These are phyloP conservation scores for Euleptes europaea DNA, from an alignment of 2,113 vertebrate species.

Conservation along the genomic window DNA sequence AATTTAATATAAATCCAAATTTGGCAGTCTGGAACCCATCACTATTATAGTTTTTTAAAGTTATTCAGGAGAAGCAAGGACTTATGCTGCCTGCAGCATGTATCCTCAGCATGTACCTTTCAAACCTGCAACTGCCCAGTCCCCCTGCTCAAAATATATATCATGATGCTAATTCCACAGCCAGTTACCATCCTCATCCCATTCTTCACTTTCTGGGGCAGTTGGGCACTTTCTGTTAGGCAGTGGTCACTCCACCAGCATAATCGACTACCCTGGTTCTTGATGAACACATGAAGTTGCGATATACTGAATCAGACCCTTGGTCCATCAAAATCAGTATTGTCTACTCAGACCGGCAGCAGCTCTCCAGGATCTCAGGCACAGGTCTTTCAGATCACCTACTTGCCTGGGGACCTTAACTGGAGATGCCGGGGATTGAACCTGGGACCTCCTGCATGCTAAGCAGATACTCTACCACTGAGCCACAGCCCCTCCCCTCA, in stretches of 20 bases:
- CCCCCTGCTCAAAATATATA: background rate
- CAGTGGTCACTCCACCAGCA: background rate
- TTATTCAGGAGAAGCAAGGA: background rate
- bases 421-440: no score
- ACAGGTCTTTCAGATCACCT: no score
- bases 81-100: background rate
- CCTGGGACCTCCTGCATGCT: no score
- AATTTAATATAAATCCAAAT: constrained; percentile 23
- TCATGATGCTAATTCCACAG: background rate
- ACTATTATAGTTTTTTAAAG: background rate
- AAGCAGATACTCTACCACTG: no score
- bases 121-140: background rate
- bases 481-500: no score
- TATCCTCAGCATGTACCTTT: background rate
- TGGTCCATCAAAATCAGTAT: no score
- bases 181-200: constrained; percentile 1
- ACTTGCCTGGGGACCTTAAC: no score
- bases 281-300: no score
- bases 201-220: background rate
- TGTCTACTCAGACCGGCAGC: no score
- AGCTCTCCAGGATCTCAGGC: no score
- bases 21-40: background rate
- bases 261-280: background rate
- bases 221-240: background rate
- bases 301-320: no score